Evolutionary conservation across 2,113 vertebrate genomes (phyloP).

Genomic region (Amphiprion percula): DNA sequence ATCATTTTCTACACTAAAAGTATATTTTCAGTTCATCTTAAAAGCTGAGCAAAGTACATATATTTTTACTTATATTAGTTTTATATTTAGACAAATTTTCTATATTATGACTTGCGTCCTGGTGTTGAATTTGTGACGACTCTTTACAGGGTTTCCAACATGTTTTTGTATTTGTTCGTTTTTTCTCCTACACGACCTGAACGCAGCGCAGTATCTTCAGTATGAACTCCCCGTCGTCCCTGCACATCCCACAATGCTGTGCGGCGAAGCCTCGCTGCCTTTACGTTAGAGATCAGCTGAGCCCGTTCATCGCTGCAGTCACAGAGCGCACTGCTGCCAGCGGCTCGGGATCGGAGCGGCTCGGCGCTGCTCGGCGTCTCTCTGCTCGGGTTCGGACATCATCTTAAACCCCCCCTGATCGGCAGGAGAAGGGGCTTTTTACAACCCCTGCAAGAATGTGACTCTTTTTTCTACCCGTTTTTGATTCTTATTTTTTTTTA

Average conservation of each 20-base stretch:
- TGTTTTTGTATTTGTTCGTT: background rate
- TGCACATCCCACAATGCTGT: constrained; percentile 81
- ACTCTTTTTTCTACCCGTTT: constrained; percentile 16
- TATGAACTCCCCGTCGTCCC: constrained; percentile 39
- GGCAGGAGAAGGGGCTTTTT: constrained; percentile 25
- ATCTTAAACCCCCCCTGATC: constrained; percentile 21
- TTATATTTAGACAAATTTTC: too few species aligned
- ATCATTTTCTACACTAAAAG: too few species aligned
- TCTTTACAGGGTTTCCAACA: too few species aligned
- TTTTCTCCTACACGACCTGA: constrained; percentile 38
- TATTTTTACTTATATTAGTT: too few species aligned
- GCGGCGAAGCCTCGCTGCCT: constrained; percentile 54
- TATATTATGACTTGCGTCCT: too few species aligned
- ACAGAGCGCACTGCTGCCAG: constrained; percentile 58
- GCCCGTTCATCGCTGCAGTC: constrained; percentile 76
- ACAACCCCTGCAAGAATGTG: constrained; percentile 64
- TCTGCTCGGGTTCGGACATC: constrained; percentile 54
- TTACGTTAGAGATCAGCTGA: constrained; percentile 75
- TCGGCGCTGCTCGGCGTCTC: constrained; percentile 68
- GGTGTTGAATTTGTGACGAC: too few species aligned
- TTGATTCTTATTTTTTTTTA: constrained; percentile 7
- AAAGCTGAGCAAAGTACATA: too few species aligned
- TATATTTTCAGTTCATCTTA: too few species aligned
- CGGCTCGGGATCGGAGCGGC: constrained; percentile 70
- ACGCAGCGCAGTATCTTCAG: constrained; percentile 32